These are phyloP conservation scores for Blera fallax DNA, from an alignment of 2,888 invertebrate species.

Conservation along the genomic window DNA sequence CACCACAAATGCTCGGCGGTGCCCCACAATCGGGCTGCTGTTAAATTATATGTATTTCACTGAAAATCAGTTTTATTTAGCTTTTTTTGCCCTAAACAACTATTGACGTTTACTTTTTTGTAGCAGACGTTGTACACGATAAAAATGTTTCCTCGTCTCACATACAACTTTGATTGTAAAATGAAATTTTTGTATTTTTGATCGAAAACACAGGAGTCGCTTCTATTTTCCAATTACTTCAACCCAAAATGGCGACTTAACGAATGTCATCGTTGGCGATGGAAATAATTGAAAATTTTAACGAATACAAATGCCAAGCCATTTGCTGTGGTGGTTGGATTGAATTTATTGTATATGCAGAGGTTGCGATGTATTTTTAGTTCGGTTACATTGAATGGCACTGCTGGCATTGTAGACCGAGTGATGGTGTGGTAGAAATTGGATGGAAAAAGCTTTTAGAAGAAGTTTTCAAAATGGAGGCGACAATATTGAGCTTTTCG, in stretches of 20 bases:
- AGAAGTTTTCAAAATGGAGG: conserved; percentile 36
- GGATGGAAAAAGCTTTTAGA: conserved; percentile 39
- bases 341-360: conserved; percentile 50
- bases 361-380: conserved; percentile 61
- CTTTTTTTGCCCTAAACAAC: not conserved
- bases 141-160: conserved; percentile 8
- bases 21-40: not conserved
- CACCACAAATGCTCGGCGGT: not conserved
- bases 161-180: conserved; percentile 19
- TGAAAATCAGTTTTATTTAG: not conserved
- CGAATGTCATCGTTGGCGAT: conserved; percentile 63
- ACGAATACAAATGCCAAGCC: conserved; percentile 58
- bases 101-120: conserved; percentile 23
- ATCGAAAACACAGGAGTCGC: conserved; percentile 70
- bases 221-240: conserved; percentile 71
- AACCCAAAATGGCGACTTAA: conserved; percentile 71
- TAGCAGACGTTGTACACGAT: not conserved
- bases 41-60: not conserved
- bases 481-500: conserved; percentile 27
- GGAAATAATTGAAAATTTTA: conserved; percentile 54
- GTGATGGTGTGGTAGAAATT: conserved; percentile 47
- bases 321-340: conserved; percentile 64
- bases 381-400: conserved; percentile 37
- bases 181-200: conserved; percentile 57
- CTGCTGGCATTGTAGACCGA: conserved; percentile 9